Base-by-base conservation (phyloP, 2,888 invertebrate genomes). In the Eupelmus urozonus region DNA sequence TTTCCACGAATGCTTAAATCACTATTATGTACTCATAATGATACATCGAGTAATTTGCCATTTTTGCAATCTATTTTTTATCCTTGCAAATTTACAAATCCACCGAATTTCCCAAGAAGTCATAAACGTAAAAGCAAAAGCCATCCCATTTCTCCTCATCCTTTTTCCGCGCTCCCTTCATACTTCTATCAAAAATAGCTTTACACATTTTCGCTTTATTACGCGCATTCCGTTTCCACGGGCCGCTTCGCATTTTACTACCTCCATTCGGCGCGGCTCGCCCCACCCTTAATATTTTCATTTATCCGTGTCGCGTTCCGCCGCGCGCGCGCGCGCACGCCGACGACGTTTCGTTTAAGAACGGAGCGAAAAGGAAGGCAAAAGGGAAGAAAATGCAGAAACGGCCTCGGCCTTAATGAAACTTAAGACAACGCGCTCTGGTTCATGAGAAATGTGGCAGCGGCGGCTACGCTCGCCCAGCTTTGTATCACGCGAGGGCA, bases 401-500 rank as follows among this genome's bases (percentile, higher is more conserved):
- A 49, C 76, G 70, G 60, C 74, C 67, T 73, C 66, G 78, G 60
- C 73, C 71, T 76, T 79, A 79, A 79, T 79, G 79, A 79, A 79
- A 79, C 79, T 74, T 55, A 78, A 74, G 74, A 69, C 74, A 72
- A 72, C 67, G 72, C 18, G 3, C 13, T 25, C 9, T 62, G 27
- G 72, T 79, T 76, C 66, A 67, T 72, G 72, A 71, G 66, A 72
- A 72, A 72, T 66, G 72, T 67, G 67, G 23, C 57, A 63, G 59
- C 25, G 4, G 2, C 16, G 16, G 9, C n/a, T 45, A 7, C 13
- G 20, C 9, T n/a, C 51, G 51, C 45, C 55, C 62, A 55, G 55
- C 42, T 73, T 65, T 34, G 76, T 45, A 65, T 77, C 76, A 77
- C 71, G 76, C 76, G 51, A 77, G 76, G 65, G 23, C 59, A 25